Evolutionary conservation across 2,797 vertebrate species (phyloP), one percentile per base, ranked within the genome.

Genomic region (Esox masquinongy): DNA sequence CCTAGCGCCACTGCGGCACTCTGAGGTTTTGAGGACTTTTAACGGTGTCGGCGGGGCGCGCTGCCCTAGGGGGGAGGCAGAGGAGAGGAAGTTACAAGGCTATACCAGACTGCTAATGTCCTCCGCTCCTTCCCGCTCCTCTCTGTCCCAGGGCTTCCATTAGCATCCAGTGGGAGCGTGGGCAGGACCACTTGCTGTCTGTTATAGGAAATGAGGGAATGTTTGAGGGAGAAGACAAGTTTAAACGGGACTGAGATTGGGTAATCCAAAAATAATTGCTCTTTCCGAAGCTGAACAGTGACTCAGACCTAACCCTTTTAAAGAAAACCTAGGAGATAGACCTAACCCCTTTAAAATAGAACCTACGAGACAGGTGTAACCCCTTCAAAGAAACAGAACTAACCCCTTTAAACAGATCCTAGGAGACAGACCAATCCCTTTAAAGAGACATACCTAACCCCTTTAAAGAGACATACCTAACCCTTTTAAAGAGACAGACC

Each of bases 51-150:
- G 79, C 63, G 24, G n/a, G 63, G 77, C 64, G 72, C 63, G 34
- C 24, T 51, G 76, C 79, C 79, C 80, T 70, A 24, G 73, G 74
- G 82, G 19, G 50, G 74, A 47, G 71, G 69, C 68, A 67, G 75
- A 68, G 50, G 79, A 56, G n/a, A 76, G 73, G 76, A 79, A 51
- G 56, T 84, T 49, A 70, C 68, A 70, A 70, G 59, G 59, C 64
- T 67, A 72, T 56, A 79, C 75, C 22, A 6, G 70, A 67, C 72
- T 77, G 81, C 75, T 78, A 76, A 82, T 82, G 78, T 74, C 72
- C n/a, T 66, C 24, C 3, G 11, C 15, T 72, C 67, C 75, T 24
- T 9, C 31, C 26, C 66, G 16, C 24, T 16, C 63, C 26, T 50
- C 26, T 67, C 17, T 68, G 47, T 72, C 31, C 67, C 34, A 12